Percentiles rank a stretch among this genome's conserved stretches.
Evolutionary conservation across 2,888 invertebrate species (phyloP).

Genomic region (Rhagonycha fulva): DNA sequence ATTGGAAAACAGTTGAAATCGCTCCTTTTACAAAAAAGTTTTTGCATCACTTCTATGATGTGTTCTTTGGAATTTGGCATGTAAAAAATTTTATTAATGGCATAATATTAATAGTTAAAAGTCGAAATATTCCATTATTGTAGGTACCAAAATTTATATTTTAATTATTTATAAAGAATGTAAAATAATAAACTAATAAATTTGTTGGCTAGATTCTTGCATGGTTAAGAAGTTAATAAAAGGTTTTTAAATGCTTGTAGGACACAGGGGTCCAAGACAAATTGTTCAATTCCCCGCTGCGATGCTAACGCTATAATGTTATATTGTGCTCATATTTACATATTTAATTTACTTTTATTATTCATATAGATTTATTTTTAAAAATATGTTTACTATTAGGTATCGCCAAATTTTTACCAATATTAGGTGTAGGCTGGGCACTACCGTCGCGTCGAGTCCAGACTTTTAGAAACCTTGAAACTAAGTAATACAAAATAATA

Average conservation of each 20-base stretch:
- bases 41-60: too few relatives aligned
- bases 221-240: slow-evolving; percentile 3
- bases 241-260: slow-evolving; percentile 4
- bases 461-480: too few relatives aligned
- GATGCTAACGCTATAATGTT: slow-evolving; percentile 2
- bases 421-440: not conserved
- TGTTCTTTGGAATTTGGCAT: too few relatives aligned
- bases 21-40: too few relatives aligned
- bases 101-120: too few relatives aligned
- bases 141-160: not conserved
- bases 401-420: not conserved
- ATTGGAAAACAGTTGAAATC: too few relatives aligned
- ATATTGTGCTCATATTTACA: not conserved
- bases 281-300: slow-evolving; percentile 6
- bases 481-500: too few relatives aligned
- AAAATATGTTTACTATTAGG: not conserved
- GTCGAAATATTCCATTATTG: not conserved
- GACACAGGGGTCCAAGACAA: slow-evolving; percentile 6
- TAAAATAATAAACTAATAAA: not conserved
- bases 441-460: not conserved
- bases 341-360: slow-evolving; percentile 13
- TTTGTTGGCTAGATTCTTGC: not conserved
- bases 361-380: slow-evolving; percentile 8
- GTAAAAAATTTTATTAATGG: too few relatives aligned
- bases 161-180: not conserved